A percentile compares a stretch with the other conserved stretches of the same genome.
phyloP scores from a whole-genome alignment of 2,797 vertebrate species.

The Alectoris magna region DNA sequence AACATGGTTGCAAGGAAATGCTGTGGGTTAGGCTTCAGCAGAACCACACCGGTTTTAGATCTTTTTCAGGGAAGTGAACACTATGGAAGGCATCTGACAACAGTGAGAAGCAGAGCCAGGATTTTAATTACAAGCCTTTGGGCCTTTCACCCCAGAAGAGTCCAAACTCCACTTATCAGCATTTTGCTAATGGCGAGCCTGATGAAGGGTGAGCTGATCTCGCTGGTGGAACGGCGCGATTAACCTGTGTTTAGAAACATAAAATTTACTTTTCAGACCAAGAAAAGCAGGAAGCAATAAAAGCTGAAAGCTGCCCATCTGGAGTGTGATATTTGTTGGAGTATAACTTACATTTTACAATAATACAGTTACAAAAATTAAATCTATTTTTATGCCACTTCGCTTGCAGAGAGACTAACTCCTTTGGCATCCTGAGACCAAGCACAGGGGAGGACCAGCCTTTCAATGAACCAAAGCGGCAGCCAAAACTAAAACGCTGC shows the following conservation, averaged over 20 bases:
- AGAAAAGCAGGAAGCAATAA: constrained; percentile 12
- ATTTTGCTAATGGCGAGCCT: neutral
- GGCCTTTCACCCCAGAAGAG: neutral
- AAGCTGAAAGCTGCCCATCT: constrained; percentile 20
- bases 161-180: neutral
- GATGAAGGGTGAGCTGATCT: neutral
- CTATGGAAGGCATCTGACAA: neutral
- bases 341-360: constrained; percentile 19
- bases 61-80: neutral
- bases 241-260: neutral
- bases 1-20: accelerated
- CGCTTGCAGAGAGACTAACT: neutral
- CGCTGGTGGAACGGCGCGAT: neutral
- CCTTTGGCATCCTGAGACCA: neutral
- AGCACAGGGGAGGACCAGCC: neutral
- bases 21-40: neutral
- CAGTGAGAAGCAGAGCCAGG: neutral
- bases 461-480: neutral
- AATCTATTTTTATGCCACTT: constrained; percentile 8
- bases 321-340: constrained; percentile 7
- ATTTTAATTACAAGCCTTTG: constrained; percentile 17
- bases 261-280: neutral
- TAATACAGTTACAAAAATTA: neutral
- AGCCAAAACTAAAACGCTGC: neutral
- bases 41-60: neutral